Conservation (phyloP, 2,113 vertebrate species). For the Archilochus colubris region DNA sequence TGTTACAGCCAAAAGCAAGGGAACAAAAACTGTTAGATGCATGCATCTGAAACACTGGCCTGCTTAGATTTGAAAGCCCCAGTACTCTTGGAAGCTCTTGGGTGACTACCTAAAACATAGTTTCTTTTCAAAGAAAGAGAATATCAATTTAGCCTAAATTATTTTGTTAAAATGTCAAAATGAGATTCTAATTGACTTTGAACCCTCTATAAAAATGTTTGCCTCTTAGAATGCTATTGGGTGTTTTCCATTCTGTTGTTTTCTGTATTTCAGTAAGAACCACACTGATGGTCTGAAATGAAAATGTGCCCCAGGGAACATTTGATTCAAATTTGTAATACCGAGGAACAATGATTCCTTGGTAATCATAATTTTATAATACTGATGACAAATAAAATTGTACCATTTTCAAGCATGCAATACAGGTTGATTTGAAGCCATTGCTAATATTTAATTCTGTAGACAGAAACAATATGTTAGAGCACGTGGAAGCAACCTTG, state of each 20-base stretch:
- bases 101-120: neutral
- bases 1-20: neutral
- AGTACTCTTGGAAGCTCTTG: neutral
- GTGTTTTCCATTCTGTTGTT: slow-evolving; percentile 6
- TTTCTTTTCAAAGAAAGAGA: neutral
- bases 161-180: neutral
- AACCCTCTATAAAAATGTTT: neutral
- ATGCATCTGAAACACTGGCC: neutral
- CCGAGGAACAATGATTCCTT: neutral
- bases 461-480: neutral
- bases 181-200: neutral
- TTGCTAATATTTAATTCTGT: neutral
- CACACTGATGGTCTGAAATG: slow-evolving; percentile 5
- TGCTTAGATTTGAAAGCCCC: neutral
- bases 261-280: slow-evolving; percentile 19
- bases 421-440: neutral
- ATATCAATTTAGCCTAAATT: neutral
- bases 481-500: neutral
- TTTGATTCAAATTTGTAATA: slow-evolving; percentile 46
- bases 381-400: neutral
- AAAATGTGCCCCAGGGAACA: slow-evolving; percentile 2
- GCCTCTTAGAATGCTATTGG: neutral
- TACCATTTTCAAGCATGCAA: slow-evolving; percentile 1
- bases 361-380: slow-evolving; percentile 37
- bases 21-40: neutral